Conservation (phyloP, 1,140 invertebrate genomes). For the Brachionus koreanus region DNA sequence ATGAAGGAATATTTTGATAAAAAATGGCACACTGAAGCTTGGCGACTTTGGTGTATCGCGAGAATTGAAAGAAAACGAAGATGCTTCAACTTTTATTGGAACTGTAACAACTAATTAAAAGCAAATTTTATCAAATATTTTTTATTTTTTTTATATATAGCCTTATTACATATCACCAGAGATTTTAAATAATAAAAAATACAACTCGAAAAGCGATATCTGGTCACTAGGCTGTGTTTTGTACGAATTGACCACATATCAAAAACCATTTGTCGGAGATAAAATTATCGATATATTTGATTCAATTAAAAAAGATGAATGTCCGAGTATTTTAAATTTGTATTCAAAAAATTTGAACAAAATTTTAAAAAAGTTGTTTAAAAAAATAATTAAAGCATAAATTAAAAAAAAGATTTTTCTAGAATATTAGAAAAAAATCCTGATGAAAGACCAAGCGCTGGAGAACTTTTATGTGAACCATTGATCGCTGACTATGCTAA, state of each 20-base stretch:
- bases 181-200: constrained; percentile 68
- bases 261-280: constrained; percentile 61
- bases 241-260: constrained; percentile 68
- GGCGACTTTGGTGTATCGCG: constrained; percentile 49
- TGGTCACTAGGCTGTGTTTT: constrained; percentile 82
- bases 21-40: constrained; percentile 36
- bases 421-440: constrained; percentile 17
- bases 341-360: constrained; percentile 33
- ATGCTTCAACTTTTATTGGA: constrained; percentile 62
- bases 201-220: constrained; percentile 67
- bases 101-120: constrained; percentile 49
- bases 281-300: constrained; percentile 30
- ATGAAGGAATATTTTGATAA: constrained; percentile 19
- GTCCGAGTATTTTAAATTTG: constrained; percentile 24
- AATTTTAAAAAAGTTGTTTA: constrained; percentile 21
- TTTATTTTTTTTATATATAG: not conserved
- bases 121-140: not conserved
- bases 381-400: not conserved
- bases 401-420: not conserved
- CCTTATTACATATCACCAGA: constrained; percentile 82
- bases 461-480: not conserved
- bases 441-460: not conserved
- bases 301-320: constrained; percentile 46
- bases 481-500: constrained; percentile 2
- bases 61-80: constrained; percentile 58